phyloP scores from a whole-genome alignment of 1,140 invertebrate species.

The Ericerus pela region DNA sequence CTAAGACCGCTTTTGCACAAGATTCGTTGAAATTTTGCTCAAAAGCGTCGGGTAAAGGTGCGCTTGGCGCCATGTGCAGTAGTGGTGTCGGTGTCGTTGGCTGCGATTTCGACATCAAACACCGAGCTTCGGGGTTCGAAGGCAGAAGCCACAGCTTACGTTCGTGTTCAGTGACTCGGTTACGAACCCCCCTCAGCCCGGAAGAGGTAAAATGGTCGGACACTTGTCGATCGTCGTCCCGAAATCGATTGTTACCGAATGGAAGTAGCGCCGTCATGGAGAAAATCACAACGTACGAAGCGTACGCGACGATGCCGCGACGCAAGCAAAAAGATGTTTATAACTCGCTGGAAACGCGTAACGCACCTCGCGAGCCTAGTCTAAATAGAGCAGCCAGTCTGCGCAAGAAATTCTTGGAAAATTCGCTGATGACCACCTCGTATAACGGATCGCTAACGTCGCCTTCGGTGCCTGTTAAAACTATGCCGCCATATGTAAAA shows the following conservation, averaged over 20 bases:
- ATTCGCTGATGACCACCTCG: slow-evolving; percentile 3
- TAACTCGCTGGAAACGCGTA: slow-evolving; percentile 15
- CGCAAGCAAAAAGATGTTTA: slow-evolving; percentile 32
- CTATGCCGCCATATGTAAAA: slow-evolving; percentile 37
- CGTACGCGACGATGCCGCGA: slow-evolving; percentile 60
- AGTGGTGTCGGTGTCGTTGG: background rate
- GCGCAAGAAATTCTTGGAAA: slow-evolving; percentile 23
- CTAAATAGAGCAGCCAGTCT: slow-evolving; percentile 26
- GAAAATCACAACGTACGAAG: slow-evolving; percentile 37
- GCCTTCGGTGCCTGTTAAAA: slow-evolving; percentile 31
- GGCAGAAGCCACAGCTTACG: background rate
- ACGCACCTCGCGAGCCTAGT: slow-evolving; percentile 29
- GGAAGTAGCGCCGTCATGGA: background rate
- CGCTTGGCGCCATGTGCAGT: background rate
- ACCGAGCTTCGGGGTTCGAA: background rate
- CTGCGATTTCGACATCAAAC: background rate
- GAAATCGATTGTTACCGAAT: background rate
- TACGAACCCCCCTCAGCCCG: background rate
- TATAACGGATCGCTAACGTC: slow-evolving; percentile 31
- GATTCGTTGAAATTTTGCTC: too few relatives aligned
- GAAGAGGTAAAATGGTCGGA: background rate
- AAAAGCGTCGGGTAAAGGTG: too few relatives aligned
- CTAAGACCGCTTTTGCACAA: too few relatives aligned
- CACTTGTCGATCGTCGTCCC: background rate
- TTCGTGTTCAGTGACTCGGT: background rate